Evolutionary conservation across 1,140 invertebrate species (phyloP).

Genomic region (honey bee (Apis mellifera)): DNA sequence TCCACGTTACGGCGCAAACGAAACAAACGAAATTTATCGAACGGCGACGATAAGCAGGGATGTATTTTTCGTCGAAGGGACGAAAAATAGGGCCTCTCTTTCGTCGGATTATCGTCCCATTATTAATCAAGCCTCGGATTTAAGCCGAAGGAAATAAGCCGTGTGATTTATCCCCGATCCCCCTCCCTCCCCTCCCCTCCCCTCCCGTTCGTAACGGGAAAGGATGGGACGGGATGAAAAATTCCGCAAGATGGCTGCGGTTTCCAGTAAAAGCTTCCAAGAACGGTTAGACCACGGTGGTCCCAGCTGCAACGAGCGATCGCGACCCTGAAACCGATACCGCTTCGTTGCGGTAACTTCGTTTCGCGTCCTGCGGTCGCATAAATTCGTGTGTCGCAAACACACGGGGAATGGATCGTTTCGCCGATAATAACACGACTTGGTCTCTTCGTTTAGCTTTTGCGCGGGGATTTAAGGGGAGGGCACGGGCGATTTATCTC

Average conservation of each 20-base stretch:
- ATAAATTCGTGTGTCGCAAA: slow-evolving; percentile 48
- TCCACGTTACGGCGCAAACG: neutral
- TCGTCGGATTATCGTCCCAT: neutral
- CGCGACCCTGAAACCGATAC: slow-evolving; percentile 48
- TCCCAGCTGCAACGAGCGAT: slow-evolving; percentile 28
- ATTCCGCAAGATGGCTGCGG: neutral
- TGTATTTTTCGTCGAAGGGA: no score
- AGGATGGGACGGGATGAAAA: neutral
- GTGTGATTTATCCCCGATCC: neutral
- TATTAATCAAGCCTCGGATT: slow-evolving; percentile 8
- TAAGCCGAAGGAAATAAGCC: neutral
- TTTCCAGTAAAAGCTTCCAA: slow-evolving; percentile 16
- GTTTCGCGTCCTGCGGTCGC: slow-evolving; percentile 36
- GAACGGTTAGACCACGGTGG: slow-evolving; percentile 1
- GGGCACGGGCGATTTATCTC: slow-evolving; percentile 10
- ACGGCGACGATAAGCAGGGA: neutral
- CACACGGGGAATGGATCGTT: slow-evolving; percentile 29
- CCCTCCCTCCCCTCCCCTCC: no score
- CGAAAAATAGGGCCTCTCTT: neutral
- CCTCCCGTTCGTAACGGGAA: slow-evolving; percentile 2
- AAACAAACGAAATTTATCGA: neutral
- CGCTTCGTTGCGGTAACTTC: slow-evolving; percentile 42
- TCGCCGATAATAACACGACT: slow-evolving; percentile 26
- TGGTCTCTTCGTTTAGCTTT: neutral
- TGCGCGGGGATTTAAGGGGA: slow-evolving; percentile 11